Conservation (phyloP, 2,888 invertebrate species). For the Aphodius granarius region DNA sequence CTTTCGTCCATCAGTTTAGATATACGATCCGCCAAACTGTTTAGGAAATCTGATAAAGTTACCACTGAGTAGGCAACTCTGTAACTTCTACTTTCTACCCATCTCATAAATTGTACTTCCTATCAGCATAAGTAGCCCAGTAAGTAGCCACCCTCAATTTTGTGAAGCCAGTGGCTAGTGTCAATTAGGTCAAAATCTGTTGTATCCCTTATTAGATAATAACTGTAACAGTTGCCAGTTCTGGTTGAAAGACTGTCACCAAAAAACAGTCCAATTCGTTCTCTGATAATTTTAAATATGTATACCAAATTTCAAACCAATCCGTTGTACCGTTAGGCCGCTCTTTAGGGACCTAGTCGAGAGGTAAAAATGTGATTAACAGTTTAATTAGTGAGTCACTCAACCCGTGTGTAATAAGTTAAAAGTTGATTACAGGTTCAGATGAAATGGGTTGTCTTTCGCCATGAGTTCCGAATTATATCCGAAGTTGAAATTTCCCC, state of each 20-base stretch:
- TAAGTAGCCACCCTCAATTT: too few relatives aligned
- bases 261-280: too few relatives aligned
- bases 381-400: background rate
- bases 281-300: too few relatives aligned
- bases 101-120: background rate
- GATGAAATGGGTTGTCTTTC: background rate
- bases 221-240: too few relatives aligned
- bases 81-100: background rate
- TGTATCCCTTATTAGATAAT: too few relatives aligned
- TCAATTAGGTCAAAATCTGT: too few relatives aligned
- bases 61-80: background rate
- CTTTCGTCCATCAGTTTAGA: background rate
- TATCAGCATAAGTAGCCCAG: background rate
- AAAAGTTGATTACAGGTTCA: background rate
- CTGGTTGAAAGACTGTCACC: too few relatives aligned
- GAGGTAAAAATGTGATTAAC: too few relatives aligned
- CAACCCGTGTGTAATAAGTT: background rate
- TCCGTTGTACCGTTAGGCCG: too few relatives aligned
- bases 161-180: too few relatives aligned
- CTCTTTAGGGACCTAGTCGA: too few relatives aligned
- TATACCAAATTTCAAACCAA: too few relatives aligned
- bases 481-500: background rate
- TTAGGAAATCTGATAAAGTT: background rate
- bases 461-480: background rate
- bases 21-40: background rate